Percentiles rank a stretch among this genome's conserved stretches.
phyloP scores from a whole-genome alignment of 2,888 invertebrate species.

The Miltochrista miniata region DNA sequence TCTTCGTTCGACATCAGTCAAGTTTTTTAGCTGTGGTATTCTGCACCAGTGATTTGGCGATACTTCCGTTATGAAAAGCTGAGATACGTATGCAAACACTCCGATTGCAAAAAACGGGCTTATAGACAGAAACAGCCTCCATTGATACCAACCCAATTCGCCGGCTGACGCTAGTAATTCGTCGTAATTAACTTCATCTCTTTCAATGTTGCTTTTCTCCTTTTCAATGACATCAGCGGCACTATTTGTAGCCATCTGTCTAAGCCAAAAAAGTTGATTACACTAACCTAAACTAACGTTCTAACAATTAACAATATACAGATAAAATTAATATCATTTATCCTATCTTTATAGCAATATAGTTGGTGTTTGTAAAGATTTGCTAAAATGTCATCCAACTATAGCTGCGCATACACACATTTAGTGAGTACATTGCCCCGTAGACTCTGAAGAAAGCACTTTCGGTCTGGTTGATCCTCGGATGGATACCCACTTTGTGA shows the following conservation, averaged over 20 bases:
- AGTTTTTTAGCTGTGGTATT: constrained; percentile 59
- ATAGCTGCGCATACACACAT: too few species aligned
- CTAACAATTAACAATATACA: too few species aligned
- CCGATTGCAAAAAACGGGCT: constrained; percentile 62
- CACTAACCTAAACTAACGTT: not conserved
- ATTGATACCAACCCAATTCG: constrained; percentile 60
- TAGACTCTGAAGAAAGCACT: too few species aligned
- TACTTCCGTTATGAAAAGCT: constrained; percentile 61
- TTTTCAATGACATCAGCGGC: not conserved
- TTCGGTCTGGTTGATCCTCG: too few species aligned
- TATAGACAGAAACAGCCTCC: constrained; percentile 51
- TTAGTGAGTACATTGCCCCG: too few species aligned
- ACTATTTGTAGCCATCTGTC: not conserved
- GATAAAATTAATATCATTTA: too few species aligned
- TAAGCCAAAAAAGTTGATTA: not conserved
- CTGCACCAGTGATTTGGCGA: constrained; percentile 66
- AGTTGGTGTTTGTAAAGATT: too few species aligned
- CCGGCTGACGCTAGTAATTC: constrained; percentile 56
- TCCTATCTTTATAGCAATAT: too few species aligned
- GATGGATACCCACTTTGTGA: too few species aligned
- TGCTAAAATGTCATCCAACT: too few species aligned
- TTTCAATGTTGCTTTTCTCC: not conserved
- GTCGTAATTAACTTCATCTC: constrained; percentile 50
- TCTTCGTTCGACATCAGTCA: constrained; percentile 53
- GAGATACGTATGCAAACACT: constrained; percentile 56